Conservation (phyloP, 2,888 invertebrate genomes). For the Cosmorhoe ocellata region DNA sequence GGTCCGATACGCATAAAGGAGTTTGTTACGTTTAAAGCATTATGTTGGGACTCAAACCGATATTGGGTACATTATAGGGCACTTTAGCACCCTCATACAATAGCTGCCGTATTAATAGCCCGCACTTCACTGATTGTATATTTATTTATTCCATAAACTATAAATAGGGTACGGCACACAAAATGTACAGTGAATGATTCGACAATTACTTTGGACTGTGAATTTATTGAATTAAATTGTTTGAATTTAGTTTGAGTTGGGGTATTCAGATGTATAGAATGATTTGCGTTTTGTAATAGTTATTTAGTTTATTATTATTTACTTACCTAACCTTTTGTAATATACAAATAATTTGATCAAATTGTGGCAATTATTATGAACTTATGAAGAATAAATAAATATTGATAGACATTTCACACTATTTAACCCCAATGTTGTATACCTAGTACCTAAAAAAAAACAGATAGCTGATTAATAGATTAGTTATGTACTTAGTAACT, state of each 20-base stretch:
- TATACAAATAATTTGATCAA: no score
- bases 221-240: conserved; percentile 70
- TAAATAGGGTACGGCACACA: conserved; percentile 41
- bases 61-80: conserved; percentile 41
- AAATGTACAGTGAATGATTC: conserved; percentile 67
- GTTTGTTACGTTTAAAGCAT: conserved; percentile 41
- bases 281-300: neutral
- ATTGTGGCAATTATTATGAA: no score
- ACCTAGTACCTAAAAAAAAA: no score
- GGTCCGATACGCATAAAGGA: conserved; percentile 17
- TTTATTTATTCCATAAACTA: conserved; percentile 41
- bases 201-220: conserved; percentile 64
- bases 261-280: conserved; percentile 3
- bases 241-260: conserved; percentile 11
- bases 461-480: no score
- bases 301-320: conserved; percentile 20
- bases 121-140: conserved; percentile 50
- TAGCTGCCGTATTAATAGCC: conserved; percentile 35
- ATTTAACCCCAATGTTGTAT: no score
- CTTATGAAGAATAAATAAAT: no score
- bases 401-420: no score
- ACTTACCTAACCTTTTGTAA: no score
- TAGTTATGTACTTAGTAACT: no score
- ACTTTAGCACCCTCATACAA: conserved; percentile 38
- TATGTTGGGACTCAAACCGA: conserved; percentile 28